Evolutionary conservation across 2,888 invertebrate species (phyloP), one percentile per base, ranked within the genome.

Genomic region (Drosophila leonis): DNA sequence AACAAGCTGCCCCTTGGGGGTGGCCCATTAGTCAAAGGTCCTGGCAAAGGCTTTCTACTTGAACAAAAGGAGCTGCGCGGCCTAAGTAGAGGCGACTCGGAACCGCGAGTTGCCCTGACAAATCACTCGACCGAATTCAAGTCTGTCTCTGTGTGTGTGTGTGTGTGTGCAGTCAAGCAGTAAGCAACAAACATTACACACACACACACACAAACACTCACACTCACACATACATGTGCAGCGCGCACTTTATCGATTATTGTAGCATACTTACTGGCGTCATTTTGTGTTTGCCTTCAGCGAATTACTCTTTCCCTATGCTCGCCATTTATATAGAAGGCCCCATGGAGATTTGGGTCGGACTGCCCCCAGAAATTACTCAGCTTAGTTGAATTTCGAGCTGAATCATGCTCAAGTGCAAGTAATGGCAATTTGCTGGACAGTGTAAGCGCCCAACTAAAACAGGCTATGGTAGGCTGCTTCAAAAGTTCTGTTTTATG

Each of bases 261-360:
- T 90, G 88, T 78, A 83, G 90, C 88, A 78, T 83, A 79, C 76
- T 78, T 90, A 73, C 78, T 67, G 77, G 85, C 88, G 83, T 80
- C 72, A 74, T 76, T 84, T 68, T 71, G 68, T 55, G 65, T 52
- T 56, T 70, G 72, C 60, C 37, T 65, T 51, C 72, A 59, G 66
- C 66, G 68, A 68, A 68, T 75, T 76, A 71, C 60, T 67, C 51
- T 35, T 67, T 57, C 6, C 33, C 1, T 33, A 10, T 10, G 33
- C 33, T 33, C 8, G 33, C 33, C 33, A 9, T 33, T 41, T 64
- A 15, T 61, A 35, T 61, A 24, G 42, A 35, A 33, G 51, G 51
- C 41, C 33, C 37, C 24, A 60, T 60, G 18, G 62, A 31, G 33
- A 37, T 60, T 42, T 64, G 49, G 54, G 39, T 64, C 46, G 31